Percentiles rank a stretch among this genome's conserved stretches.
phyloP scores from a whole-genome alignment of 2,888 invertebrate species.

The Cryptocheilus praepositus region DNA sequence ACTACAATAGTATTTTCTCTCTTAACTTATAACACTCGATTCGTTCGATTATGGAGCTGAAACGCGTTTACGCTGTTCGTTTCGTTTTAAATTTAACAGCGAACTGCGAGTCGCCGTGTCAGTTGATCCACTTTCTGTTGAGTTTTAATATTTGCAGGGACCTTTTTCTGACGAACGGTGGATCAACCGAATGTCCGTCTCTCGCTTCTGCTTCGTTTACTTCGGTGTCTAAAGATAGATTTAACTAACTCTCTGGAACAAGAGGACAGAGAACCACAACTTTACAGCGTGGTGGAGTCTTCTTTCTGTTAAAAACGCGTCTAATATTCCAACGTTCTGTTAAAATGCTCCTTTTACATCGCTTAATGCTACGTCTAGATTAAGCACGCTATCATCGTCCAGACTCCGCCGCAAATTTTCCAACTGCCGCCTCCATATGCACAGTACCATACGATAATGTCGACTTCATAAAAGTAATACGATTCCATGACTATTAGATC shows the following conservation, averaged over 20 bases:
- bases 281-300: constrained; percentile 18
- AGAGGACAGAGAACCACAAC: not conserved
- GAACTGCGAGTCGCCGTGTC: constrained; percentile 29
- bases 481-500: too few species aligned
- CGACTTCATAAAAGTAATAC: too few species aligned
- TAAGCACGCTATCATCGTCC: constrained; percentile 31
- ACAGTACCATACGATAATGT: too few species aligned
- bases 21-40: too few species aligned
- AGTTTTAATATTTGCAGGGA: too few species aligned
- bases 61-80: constrained; percentile 40
- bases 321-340: constrained; percentile 23
- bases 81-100: constrained; percentile 38
- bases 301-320: constrained; percentile 26
- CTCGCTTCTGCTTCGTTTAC: not conserved
- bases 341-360: constrained; percentile 29
- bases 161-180: too few species aligned
- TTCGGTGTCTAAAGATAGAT: not conserved
- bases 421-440: too few species aligned
- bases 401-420: too few species aligned
- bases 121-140: constrained; percentile 28
- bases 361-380: constrained; percentile 36
- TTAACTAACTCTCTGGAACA: not conserved
- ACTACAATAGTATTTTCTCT: constrained; percentile 3
- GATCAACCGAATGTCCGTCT: not conserved
- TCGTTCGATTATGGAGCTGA: constrained; percentile 36